Conservation (phyloP, 2,888 invertebrate species). For the Euspilapteryx auroguttella region DNA sequence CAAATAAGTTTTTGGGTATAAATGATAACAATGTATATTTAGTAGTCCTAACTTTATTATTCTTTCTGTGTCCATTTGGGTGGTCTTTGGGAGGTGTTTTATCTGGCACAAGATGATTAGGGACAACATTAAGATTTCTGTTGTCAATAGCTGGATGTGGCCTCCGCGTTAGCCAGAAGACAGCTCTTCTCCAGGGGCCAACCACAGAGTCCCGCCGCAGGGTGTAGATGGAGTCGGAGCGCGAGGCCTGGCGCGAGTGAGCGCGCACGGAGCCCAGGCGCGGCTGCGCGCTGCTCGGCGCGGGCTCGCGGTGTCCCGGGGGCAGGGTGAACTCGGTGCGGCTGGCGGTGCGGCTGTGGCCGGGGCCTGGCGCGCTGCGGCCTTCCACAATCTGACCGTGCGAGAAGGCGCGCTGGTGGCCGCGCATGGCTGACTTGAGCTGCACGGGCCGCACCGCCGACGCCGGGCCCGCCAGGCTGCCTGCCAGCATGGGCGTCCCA, state of each 20-base stretch:
- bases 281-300: slow-evolving; percentile 37
- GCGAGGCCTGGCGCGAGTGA: slow-evolving; percentile 85
- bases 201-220: slow-evolving; percentile 74
- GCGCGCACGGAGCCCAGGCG: slow-evolving; percentile 49
- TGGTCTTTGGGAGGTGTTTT: slow-evolving; percentile 79
- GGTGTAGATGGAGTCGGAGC: slow-evolving; percentile 89
- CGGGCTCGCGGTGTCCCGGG: slow-evolving; percentile 77
- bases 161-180: slow-evolving; percentile 63
- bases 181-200: slow-evolving; percentile 70
- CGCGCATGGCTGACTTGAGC: slow-evolving; percentile 71
- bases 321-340: slow-evolving; percentile 89
- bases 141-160: slow-evolving; percentile 68
- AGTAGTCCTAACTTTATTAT: slow-evolving; percentile 89
- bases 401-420: slow-evolving; percentile 84
- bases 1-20: slow-evolving; percentile 92
- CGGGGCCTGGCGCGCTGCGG: slow-evolving; percentile 44
- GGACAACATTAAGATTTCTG: slow-evolving; percentile 73
- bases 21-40: slow-evolving; percentile 94
- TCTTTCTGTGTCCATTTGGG: slow-evolving; percentile 79
- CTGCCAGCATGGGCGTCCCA: slow-evolving; percentile 57
- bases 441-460: slow-evolving; percentile 65
- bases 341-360: slow-evolving; percentile 81
- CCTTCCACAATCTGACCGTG: slow-evolving; percentile 83
- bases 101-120: slow-evolving; percentile 83
- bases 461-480: slow-evolving; percentile 24